Conservation (phyloP, 2,888 invertebrate species). For the Osedax fenrisi region DNA sequence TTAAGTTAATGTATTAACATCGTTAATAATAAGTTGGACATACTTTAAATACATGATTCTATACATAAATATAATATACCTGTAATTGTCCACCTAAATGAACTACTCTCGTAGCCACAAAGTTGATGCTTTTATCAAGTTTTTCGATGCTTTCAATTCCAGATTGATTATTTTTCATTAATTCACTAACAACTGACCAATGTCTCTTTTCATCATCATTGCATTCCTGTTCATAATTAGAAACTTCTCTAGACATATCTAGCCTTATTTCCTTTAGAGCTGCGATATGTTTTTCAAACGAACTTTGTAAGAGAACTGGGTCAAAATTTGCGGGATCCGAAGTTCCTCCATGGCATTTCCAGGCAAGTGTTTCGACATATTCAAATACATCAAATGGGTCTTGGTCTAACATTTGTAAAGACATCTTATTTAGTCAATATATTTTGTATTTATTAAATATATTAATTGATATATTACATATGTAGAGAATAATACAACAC, state of each 20-base stretch:
- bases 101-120: slow-evolving; percentile 88
- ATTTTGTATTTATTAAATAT: too few species aligned
- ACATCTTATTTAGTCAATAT: too few species aligned
- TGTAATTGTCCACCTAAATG: slow-evolving; percentile 81
- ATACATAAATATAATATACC: too few species aligned
- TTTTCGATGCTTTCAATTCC: slow-evolving; percentile 62
- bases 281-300: slow-evolving; percentile 75
- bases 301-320: slow-evolving; percentile 73
- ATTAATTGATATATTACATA: too few species aligned
- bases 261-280: slow-evolving; percentile 46
- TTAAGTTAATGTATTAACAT: too few species aligned
- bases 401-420: slow-evolving; percentile 21
- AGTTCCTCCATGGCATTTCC: slow-evolving; percentile 72
- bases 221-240: slow-evolving; percentile 62
- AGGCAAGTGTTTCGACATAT: slow-evolving; percentile 88
- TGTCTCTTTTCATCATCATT: slow-evolving; percentile 75
- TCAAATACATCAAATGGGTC: slow-evolving; percentile 56
- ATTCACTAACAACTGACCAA: slow-evolving; percentile 65
- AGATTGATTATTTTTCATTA: slow-evolving; percentile 60
- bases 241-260: slow-evolving; percentile 42
- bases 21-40: too few species aligned
- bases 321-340: slow-evolving; percentile 63
- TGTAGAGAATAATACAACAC: too few species aligned
- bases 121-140: slow-evolving; percentile 84
- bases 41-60: too few species aligned